Evolutionary conservation across 30 jellyfish, hydroid and myxozoan species (phyloP).

Genomic region (Haliclystus octoradiatus): DNA sequence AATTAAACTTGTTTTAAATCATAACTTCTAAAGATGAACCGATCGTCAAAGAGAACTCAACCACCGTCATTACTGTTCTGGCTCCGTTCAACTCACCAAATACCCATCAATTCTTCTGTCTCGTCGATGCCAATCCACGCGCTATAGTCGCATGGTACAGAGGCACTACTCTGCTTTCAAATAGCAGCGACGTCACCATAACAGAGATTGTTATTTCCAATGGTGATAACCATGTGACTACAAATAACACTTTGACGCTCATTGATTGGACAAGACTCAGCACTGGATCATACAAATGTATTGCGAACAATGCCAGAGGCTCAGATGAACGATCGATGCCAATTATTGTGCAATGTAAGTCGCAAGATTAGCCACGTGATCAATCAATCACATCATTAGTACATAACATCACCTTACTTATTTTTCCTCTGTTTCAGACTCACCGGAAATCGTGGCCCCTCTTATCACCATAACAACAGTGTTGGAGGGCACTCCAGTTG

Average conservation of each 20-base stretch:
- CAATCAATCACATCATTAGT: neutral
- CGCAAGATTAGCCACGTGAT: neutral
- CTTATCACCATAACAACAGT: neutral
- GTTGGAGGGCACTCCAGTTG: neutral
- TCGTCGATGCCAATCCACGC: constrained; percentile 25
- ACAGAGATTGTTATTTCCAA: neutral
- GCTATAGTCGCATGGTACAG: constrained; percentile 17
- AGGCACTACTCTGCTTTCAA: neutral
- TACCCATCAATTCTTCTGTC: too few species aligned
- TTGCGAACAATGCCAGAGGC: neutral
- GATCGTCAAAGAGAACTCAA: too few species aligned
- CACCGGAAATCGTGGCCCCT: neutral
- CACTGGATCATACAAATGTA: neutral
- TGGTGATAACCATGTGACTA: neutral
- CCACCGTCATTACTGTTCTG: too few species aligned
- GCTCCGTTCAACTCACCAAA: too few species aligned
- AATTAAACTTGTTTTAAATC: too few species aligned
- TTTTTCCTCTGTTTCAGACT: neutral
- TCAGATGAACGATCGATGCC: neutral
- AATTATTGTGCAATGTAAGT: neutral
- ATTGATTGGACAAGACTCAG: neutral
- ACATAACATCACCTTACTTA: neutral
- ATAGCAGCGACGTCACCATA: neutral
- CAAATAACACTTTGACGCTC: neutral
- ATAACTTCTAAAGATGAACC: too few species aligned